A percentile compares a stretch with the other conserved stretches of the same genome.
Conservation (phyloP, 2,888 invertebrate species). For the Azorinus chamasolen region DNA sequence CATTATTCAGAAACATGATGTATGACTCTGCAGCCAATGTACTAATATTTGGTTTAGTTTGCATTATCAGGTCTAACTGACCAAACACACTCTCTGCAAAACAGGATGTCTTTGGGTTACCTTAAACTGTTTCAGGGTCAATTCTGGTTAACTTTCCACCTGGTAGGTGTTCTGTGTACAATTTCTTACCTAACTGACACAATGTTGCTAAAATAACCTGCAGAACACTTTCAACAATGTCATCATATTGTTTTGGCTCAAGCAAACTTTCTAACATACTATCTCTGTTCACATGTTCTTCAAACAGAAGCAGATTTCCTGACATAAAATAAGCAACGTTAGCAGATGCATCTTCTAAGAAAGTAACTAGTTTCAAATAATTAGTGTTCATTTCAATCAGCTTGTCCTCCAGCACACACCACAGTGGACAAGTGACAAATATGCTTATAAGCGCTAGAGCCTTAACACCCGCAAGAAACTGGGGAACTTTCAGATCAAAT, state of each 20-base stretch:
- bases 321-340: slow-evolving; percentile 28
- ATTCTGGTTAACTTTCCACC: slow-evolving; percentile 3
- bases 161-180: slow-evolving; percentile 29
- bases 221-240: slow-evolving; percentile 15
- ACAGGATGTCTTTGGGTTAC: slow-evolving; percentile 39
- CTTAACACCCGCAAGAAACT: slow-evolving; percentile 24
- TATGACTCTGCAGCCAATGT: slow-evolving; percentile 44
- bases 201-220: slow-evolving; percentile 31
- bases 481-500: slow-evolving; percentile 24
- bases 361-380: slow-evolving; percentile 32
- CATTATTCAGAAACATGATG: slow-evolving; percentile 52
- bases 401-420: slow-evolving; percentile 32
- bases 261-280: slow-evolving; percentile 25
- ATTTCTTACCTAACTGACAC: slow-evolving; percentile 11
- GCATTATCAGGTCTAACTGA: slow-evolving; percentile 12
- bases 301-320: slow-evolving; percentile 28
- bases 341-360: slow-evolving; percentile 30
- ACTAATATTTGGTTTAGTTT: slow-evolving; percentile 34
- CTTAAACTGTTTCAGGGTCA: slow-evolving; percentile 7
- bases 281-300: slow-evolving; percentile 43
- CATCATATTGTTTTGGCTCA: slow-evolving; percentile 16
- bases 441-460: slow-evolving; percentile 29
- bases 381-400: slow-evolving; percentile 27
- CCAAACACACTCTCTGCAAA: slow-evolving; percentile 49
- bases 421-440: slow-evolving; percentile 26